phyloP scores from a whole-genome alignment of 2,888 invertebrate genomes.

The Entomobrya proxima region DNA sequence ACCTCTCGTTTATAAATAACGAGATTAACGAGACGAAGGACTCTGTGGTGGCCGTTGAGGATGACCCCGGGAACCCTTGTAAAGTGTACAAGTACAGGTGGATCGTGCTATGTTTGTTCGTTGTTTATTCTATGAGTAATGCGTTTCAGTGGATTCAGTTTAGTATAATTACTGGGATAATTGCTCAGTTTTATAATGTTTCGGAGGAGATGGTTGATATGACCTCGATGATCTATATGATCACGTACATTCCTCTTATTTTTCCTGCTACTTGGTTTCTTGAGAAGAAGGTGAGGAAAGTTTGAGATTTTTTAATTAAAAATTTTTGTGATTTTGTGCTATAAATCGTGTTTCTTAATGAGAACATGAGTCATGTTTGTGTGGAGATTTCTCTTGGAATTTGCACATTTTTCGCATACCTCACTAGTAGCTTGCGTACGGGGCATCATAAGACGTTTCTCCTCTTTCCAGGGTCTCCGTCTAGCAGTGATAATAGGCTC shows the following conservation, averaged over 20 bases:
- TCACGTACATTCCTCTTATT: slow-evolving; percentile 96
- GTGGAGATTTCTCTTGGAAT: too few species aligned
- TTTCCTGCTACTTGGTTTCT: slow-evolving; percentile 98
- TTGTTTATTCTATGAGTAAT: slow-evolving; percentile 81
- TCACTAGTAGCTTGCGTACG: too few species aligned
- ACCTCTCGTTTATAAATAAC: too few species aligned
- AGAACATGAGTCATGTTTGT: too few species aligned
- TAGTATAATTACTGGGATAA: slow-evolving; percentile 80
- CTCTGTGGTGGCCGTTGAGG: slow-evolving; percentile 45
- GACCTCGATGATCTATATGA: slow-evolving; percentile 99
- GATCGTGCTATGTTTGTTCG: slow-evolving; percentile 81
- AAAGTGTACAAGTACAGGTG: slow-evolving; percentile 79
- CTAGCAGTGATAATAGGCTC: slow-evolving; percentile 89
- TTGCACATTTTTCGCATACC: too few species aligned
- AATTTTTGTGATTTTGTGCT: too few species aligned
- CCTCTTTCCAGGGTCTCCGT: slow-evolving; percentile 86
- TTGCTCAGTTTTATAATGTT: slow-evolving; percentile 74
- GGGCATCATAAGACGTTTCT: too few species aligned
- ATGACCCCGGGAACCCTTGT: background rate
- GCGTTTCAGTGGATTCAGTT: slow-evolving; percentile 85
- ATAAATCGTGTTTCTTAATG: too few species aligned
- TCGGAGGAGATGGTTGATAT: slow-evolving; percentile 84
- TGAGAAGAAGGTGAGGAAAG: slow-evolving; percentile 89
- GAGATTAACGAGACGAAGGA: too few species aligned
- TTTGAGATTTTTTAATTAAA: background rate